Evolutionary conservation across 2,888 invertebrate species (phyloP).

Genomic region (Microctonus aethiopoides): DNA sequence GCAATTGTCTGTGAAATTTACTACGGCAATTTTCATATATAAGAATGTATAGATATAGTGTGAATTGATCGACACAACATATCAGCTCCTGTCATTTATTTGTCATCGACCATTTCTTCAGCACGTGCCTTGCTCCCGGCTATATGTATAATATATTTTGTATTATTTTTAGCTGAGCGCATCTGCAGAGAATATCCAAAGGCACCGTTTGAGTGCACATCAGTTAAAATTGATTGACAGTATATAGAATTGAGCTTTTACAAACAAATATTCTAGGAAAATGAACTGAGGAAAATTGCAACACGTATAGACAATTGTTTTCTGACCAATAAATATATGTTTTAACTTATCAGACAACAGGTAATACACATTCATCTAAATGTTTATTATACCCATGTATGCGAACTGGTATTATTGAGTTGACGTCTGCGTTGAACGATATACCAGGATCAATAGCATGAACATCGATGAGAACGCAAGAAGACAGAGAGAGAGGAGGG

Average conservation of each 20-base stretch:
- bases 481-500: background rate
- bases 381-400: background rate
- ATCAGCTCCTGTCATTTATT: background rate
- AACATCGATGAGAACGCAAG: slow-evolving; percentile 16
- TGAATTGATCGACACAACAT: background rate
- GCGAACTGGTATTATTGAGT: background rate
- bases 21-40: background rate
- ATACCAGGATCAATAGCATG: slow-evolving; percentile 20
- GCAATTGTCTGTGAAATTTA: background rate
- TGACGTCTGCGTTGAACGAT: slow-evolving; percentile 8
- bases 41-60: background rate
- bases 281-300: too few relatives aligned
- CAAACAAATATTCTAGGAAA: too few relatives aligned
- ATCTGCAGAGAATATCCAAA: too few relatives aligned
- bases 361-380: too few relatives aligned
- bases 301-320: too few relatives aligned
- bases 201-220: too few relatives aligned
- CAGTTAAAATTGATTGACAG: too few relatives aligned
- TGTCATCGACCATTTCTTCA: background rate
- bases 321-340: too few relatives aligned
- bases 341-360: too few relatives aligned
- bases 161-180: too few relatives aligned
- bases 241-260: too few relatives aligned
- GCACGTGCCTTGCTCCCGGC: background rate
- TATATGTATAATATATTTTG: too few relatives aligned